A percentile compares a stretch with the other conserved stretches of the same genome.
phyloP scores from a whole-genome alignment of 2,797 vertebrate species.

The Tolypeutes matacus region DNA sequence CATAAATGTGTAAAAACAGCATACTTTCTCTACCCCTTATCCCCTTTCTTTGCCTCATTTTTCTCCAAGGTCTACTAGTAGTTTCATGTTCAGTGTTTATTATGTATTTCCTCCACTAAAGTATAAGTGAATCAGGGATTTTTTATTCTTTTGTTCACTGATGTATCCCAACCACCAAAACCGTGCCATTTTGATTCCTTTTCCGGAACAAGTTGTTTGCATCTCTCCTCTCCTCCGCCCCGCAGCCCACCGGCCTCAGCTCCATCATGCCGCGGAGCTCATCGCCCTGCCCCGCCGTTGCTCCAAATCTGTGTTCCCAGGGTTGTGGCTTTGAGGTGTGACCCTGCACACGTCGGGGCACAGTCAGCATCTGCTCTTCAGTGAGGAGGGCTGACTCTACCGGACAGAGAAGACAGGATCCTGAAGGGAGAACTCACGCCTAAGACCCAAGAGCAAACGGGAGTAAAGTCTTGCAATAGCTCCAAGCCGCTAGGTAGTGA shows the following conservation, averaged over 20 bases:
- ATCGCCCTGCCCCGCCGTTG: slow-evolving; percentile 50
- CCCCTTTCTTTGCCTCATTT: neutral
- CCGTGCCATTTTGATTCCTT: no score
- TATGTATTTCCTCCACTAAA: slow-evolving; percentile 11
- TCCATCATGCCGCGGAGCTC: no score
- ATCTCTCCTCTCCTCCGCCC: no score
- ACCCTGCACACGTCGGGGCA: slow-evolving; percentile 70
- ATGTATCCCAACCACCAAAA: slow-evolving; percentile 20
- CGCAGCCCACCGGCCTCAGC: no score
- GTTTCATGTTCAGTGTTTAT: slow-evolving; percentile 44
- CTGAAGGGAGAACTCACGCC: slow-evolving; percentile 76
- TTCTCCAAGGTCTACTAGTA: neutral
- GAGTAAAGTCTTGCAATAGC: slow-evolving; percentile 56
- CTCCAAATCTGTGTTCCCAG: slow-evolving; percentile 74
- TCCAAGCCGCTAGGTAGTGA: neutral
- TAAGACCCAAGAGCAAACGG: slow-evolving; percentile 63
- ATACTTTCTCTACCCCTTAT: neutral
- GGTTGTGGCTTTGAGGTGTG: slow-evolving; percentile 83
- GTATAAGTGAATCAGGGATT: neutral
- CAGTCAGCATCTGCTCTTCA: slow-evolving; percentile 74
- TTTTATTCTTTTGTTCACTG: slow-evolving; percentile 27
- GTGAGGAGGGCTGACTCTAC: slow-evolving; percentile 80
- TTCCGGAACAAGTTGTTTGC: no score
- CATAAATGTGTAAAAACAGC: neutral
- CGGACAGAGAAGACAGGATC: slow-evolving; percentile 83